phyloP scores from a whole-genome alignment of 2,797 vertebrate genomes.

The Anguilla obscura region DNA sequence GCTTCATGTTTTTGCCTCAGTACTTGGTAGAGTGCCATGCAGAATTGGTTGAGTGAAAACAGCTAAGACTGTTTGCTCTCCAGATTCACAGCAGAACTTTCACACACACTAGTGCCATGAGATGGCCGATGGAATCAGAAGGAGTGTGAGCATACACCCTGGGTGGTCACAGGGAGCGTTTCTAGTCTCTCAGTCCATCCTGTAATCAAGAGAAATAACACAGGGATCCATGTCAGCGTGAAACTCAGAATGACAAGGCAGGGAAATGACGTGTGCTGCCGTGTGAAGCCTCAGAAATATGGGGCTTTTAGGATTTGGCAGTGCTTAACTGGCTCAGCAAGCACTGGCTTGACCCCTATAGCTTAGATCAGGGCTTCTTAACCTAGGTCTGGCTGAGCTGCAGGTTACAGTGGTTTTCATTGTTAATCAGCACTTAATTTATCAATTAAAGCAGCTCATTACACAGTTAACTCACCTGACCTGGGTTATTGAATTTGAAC shows the following conservation, averaged over 20 bases:
- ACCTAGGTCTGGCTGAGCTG: neutral
- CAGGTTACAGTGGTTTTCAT: neutral
- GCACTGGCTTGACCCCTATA: too few relatives aligned
- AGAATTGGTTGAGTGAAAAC: neutral
- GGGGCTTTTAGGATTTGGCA: too few relatives aligned
- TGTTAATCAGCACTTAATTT: neutral
- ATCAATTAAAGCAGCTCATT: neutral
- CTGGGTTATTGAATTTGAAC: neutral
- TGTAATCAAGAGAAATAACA: too few relatives aligned
- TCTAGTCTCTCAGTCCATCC: too few relatives aligned
- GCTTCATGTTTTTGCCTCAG: neutral
- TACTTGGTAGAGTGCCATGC: neutral
- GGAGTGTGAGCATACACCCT: neutral
- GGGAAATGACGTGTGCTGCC: too few relatives aligned
- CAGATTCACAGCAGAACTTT: neutral
- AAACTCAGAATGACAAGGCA: too few relatives aligned
- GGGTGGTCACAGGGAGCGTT: neutral
- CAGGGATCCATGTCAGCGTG: too few relatives aligned
- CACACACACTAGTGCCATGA: neutral
- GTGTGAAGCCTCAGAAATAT: too few relatives aligned
- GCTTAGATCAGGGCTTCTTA: neutral
- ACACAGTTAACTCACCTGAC: neutral
- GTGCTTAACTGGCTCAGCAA: too few relatives aligned
- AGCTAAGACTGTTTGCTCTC: neutral
- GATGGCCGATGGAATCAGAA: neutral